Percentiles rank a stretch among this genome's conserved stretches.
These are phyloP conservation scores for Chamaetylas fuelleborni DNA, from an alignment of 2,113 vertebrate species.

Conservation along the genomic window DNA sequence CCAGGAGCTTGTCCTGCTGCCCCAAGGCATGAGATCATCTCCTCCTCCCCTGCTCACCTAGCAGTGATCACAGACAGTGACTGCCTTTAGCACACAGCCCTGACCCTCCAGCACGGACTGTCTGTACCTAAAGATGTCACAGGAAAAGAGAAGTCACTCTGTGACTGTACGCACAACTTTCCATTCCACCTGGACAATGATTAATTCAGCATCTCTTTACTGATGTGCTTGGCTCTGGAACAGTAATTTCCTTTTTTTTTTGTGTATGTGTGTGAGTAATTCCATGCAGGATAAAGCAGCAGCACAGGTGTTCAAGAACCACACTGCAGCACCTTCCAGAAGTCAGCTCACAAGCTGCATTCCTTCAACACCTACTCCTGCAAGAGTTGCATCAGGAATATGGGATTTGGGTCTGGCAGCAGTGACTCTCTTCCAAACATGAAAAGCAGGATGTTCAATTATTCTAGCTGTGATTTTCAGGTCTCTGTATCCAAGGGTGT, in stretches of 20 bases:
- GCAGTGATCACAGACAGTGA: neutral
- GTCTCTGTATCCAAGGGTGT: neutral
- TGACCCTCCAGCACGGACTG: neutral
- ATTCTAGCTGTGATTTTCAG: neutral
- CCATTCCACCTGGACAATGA: neutral
- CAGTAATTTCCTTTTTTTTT: neutral
- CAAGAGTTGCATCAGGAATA: neutral
- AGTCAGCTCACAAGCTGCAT: neutral
- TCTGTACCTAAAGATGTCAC: accelerated
- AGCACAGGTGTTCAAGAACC: neutral
- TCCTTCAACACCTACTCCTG: neutral
- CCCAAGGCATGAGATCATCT: neutral
- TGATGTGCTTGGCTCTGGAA: neutral
- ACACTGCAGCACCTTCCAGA: neutral
- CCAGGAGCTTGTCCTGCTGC: neutral
- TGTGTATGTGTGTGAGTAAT: neutral
- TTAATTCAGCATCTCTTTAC: neutral
- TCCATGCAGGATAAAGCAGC: neutral
- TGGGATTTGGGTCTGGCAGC: neutral
- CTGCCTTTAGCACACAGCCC: neutral
- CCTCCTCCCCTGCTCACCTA: neutral
- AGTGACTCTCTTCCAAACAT: neutral
- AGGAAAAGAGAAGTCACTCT: neutral
- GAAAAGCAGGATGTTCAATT: neutral
- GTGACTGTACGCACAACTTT: neutral